Evolutionary conservation across 1,140 invertebrate genomes (phyloP), one percentile per base, ranked within the genome.

Genomic region (Hyphantria cunea): DNA sequence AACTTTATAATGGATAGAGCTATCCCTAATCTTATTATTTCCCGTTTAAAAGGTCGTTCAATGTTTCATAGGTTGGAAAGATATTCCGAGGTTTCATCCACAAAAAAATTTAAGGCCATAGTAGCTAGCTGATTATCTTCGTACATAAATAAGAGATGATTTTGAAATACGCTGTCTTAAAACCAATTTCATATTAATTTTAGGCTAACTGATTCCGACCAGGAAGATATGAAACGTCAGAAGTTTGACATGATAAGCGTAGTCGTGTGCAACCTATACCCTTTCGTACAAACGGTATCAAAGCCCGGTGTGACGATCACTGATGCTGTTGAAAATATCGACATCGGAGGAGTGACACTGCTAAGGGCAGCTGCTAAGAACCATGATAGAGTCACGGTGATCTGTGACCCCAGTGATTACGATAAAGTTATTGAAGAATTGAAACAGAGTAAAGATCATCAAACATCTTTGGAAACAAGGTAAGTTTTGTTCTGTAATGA

Each of bases 221-320:
- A 94, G 79, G 92, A 92, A 0, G 98, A 99, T 84, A 93, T 99
- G 92, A 91, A 93, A 31, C 93, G 94, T 62, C 94, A 96, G 78
- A 94, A 95, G 25, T 97, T 93, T 71, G 92, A 95, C 53, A 92
- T 95, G 61, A 94, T 97, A 64, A 92, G 92, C 72, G 90, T 97
- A n/a, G 97, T 98, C 3, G 96, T 98, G 0, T 99, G 98, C 89
- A 99, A 99, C 92, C 92, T 99, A 13, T 99, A 99, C 91, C 98
- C 98, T 9, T 99, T 99, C 92, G 95, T 96, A 0, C 93, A 97
- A 70, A 99, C 97, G 0, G 93, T 99, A 2, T 94, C 96, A 0
- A 95, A 96, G 64, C 92, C 94, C 0, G 92, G 95, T 76, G 97
- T 98, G 0, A 96, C 94, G 0, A 92, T 98, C 15, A 93, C 94